A percentile compares a stretch with the other conserved stretches of the same genome.
phyloP scores from a whole-genome alignment of 2,888 invertebrate genomes.

The Drosophila birchii region DNA sequence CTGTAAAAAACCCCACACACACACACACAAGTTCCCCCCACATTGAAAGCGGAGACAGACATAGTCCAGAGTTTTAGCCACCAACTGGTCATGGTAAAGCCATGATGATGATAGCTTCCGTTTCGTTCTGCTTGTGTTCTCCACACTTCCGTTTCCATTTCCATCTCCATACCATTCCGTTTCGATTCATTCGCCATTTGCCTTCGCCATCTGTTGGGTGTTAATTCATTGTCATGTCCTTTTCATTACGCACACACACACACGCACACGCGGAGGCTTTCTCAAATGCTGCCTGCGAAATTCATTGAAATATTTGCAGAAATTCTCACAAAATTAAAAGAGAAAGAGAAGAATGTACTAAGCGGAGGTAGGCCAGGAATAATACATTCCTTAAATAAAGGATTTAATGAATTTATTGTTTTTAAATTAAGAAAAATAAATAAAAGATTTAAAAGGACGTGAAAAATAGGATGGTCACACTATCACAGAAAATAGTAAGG shows the following conservation, averaged over 20 bases:
- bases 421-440: neutral
- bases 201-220: conserved; percentile 51
- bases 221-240: conserved; percentile 66
- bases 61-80: conserved; percentile 42
- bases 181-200: conserved; percentile 21
- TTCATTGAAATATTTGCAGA: conserved; percentile 34
- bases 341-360: neutral
- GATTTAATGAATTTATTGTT: neutral
- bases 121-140: conserved; percentile 33
- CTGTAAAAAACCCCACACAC: neutral
- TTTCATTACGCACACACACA: conserved; percentile 68
- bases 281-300: neutral
- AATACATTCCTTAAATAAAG: neutral
- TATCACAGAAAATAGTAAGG: neutral
- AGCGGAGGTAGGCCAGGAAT: conserved; percentile 2
- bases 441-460: neutral
- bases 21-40: neutral
- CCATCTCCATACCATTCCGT: conserved; percentile 9
- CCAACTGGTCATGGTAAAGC: conserved; percentile 37
- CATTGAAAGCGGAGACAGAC: conserved; percentile 21
- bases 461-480: neutral
- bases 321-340: conserved; percentile 17
- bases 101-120: conserved; percentile 50
- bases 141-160: conserved; percentile 30
- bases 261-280: conserved; percentile 27